Evolutionary conservation across 2,797 vertebrate genomes (phyloP).

Genomic region (Pristis pectinata): DNA sequence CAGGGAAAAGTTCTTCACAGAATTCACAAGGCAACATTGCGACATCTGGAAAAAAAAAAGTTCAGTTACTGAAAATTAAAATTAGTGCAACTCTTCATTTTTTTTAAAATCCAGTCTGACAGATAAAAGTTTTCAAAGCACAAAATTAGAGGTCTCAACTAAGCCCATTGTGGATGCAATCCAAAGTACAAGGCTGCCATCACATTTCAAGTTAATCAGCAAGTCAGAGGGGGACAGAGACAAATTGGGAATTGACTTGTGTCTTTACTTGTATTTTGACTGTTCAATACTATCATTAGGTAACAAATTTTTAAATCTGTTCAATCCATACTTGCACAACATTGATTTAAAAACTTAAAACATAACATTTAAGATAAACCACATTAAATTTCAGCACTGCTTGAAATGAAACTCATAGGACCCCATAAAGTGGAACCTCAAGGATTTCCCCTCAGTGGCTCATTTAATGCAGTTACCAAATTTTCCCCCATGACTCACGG

Average conservation of each 20-base stretch:
- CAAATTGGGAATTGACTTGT: not conserved
- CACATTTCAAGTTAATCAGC: not conserved
- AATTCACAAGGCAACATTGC: slow-evolving; percentile 90
- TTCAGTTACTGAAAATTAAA: not conserved
- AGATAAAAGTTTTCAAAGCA: not conserved
- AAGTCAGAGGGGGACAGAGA: slow-evolving; percentile 15
- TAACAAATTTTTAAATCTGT: not conserved
- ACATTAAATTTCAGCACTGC: not conserved
- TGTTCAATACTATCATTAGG: not conserved
- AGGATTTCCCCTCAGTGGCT: not conserved
- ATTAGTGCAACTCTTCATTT: not conserved
- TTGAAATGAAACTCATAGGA: not conserved
- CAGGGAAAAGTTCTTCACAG: slow-evolving; percentile 89
- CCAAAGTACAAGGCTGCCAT: not conserved
- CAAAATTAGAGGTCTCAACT: slow-evolving; percentile 5
- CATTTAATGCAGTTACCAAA: not conserved
- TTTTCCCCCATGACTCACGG: not conserved
- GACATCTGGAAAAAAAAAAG: slow-evolving; percentile 51
- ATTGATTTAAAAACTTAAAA: not conserved
- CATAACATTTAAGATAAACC: not conserved
- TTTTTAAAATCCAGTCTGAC: not conserved
- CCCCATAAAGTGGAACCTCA: not conserved
- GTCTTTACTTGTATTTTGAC: not conserved
- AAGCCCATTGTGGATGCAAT: fast-evolving
- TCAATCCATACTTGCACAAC: not conserved